Evolutionary conservation across 2,888 invertebrate species (phyloP), one percentile per base, ranked within the genome.

Genomic region (Cryptus armator): DNA sequence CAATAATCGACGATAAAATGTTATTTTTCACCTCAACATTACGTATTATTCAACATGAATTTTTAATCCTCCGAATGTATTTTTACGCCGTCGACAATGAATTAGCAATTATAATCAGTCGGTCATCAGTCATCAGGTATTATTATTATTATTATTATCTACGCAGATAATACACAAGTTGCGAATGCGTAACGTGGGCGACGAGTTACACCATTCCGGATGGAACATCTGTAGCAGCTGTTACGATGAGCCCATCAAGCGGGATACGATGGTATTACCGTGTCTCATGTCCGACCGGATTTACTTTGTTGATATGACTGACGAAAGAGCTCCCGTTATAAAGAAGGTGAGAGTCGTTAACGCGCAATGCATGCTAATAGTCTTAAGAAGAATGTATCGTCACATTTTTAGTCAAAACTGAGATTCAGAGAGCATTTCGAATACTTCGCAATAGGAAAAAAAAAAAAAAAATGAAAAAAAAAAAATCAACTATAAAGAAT

Each of bases 201-300:
- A 99, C 91, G 99, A 99, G 93, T 94, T 99, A 0, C 99, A 99
- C 92, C 99, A 99, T 92, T 97, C 97, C 59, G 99, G 99, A 0
- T 99, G 99, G 99, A 99, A 99, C 92, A 96, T 98, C 0, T 99
- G 99, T 93, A 98, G 98, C 88, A 99, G 99, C 93, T 99, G 99
- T 93, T 96, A 97, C 92, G 94, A 93, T 51, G 94, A 95, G 86
- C 90, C 94, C 1, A 81, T 74, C 0, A 94, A 94, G 86, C 95
- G 99, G 29, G 96, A 98, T 92, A 96, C 97, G 62, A 94, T 99
- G 51, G 96, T 99, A 6, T 92, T 99, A 84, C 99, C 99, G 0
- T 95, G 96, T 72, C 92, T 99, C 10, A 96, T 96, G 87, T 97
- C 98, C 0, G 96, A 97, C 92, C 96, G 98, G 74, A 95, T 99